These are phyloP conservation scores for Pseudopodoces humilis DNA, from an alignment of 2,113 vertebrate genomes.

Conservation along the genomic window DNA sequence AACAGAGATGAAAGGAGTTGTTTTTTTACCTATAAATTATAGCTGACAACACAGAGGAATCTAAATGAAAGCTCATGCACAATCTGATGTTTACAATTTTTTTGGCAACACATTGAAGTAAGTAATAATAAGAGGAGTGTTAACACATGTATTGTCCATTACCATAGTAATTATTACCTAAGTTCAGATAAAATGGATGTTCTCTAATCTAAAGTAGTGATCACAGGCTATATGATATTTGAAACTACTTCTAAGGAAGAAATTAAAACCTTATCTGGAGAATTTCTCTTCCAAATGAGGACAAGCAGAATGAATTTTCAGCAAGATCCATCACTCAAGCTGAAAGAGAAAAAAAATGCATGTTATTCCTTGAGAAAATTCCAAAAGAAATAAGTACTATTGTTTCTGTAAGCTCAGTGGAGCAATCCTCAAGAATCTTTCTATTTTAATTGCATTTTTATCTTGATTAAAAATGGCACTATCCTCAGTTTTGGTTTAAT, in stretches of 20 bases:
- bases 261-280: not conserved
- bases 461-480: not conserved
- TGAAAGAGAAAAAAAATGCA: not conserved
- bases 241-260: not conserved
- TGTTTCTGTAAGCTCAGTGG: not conserved
- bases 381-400: not conserved
- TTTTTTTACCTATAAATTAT: not conserved
- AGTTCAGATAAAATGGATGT: not conserved
- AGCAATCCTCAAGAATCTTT: not conserved
- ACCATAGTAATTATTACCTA: not conserved
- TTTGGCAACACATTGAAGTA: not conserved
- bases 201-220: not conserved
- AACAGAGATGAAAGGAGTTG: not conserved
- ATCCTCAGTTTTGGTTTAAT: not conserved
- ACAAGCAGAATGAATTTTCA: not conserved
- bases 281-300: not conserved
- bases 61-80: not conserved
- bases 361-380: not conserved
- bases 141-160: not conserved
- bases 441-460: not conserved
- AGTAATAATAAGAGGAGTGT: not conserved
- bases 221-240: not conserved
- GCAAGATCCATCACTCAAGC: not conserved
- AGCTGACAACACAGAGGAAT: not conserved
- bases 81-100: not conserved